Evolutionary conservation across 2,888 invertebrate species (phyloP).

Genomic region (Ophioninae sp.): DNA sequence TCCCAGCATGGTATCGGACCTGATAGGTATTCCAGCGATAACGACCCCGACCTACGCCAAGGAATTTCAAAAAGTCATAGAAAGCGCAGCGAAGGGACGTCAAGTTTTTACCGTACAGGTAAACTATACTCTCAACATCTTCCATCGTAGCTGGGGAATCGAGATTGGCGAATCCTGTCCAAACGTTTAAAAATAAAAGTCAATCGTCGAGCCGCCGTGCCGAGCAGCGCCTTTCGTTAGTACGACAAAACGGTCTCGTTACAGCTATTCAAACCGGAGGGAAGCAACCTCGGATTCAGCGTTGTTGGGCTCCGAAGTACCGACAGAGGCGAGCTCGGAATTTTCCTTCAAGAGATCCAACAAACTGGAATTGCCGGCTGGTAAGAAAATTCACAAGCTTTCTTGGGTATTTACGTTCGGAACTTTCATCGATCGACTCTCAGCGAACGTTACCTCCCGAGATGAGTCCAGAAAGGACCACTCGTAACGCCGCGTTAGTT

Average conservation of each 20-base stretch:
- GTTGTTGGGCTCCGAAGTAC: conserved; percentile 85
- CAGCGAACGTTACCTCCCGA: neutral
- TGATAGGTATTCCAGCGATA: conserved; percentile 81
- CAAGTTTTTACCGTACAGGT: conserved; percentile 83
- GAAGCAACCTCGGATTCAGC: conserved; percentile 88
- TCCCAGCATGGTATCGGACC: conserved; percentile 79
- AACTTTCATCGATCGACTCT: neutral
- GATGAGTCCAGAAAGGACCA: neutral
- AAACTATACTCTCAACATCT: neutral
- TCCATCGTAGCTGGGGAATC: neutral
- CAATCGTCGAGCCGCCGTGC: too few relatives aligned
- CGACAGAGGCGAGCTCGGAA: conserved; percentile 85
- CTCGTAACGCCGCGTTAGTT: too few relatives aligned
- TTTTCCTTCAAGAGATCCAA: conserved; percentile 87
- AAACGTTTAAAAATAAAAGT: neutral
- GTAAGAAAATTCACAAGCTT: conserved; percentile 77
- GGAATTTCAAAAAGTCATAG: conserved; percentile 83
- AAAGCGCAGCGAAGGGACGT: conserved; percentile 83
- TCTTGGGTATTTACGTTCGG: neutral
- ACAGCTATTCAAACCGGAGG: conserved; percentile 85
- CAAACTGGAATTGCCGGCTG: conserved; percentile 85
- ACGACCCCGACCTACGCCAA: conserved; percentile 83
- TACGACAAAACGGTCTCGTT: conserved; percentile 51
- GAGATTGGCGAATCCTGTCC: neutral
- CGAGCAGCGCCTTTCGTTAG: too few relatives aligned